A percentile compares a stretch with the other conserved stretches of the same genome.
Conservation (phyloP, 2,888 invertebrate species). For the Parapristionchus giblindavisi region DNA sequence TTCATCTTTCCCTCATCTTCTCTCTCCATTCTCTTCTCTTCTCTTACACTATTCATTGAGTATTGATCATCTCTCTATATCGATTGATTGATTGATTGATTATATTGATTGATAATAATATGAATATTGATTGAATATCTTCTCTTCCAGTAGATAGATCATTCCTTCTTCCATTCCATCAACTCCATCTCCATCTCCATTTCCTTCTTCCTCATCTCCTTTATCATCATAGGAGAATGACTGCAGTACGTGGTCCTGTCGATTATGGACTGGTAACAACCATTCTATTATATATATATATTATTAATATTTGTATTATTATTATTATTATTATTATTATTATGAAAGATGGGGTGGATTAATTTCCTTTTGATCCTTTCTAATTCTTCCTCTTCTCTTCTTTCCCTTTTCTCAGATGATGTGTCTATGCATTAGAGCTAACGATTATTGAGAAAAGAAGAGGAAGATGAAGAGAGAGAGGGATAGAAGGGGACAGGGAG, state of each 20-base stretch:
- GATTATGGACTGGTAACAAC: slow-evolving; percentile 44
- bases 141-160: no score
- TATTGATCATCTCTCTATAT: no score
- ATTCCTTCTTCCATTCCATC: not conserved
- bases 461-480: not conserved
- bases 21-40: not conserved
- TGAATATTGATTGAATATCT: no score
- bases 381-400: not conserved
- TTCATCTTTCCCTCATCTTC: not conserved
- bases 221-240: slow-evolving; percentile 46
- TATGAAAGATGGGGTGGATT: not conserved
- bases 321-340: not conserved
- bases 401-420: slow-evolving; percentile 5
- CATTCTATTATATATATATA: not conserved
- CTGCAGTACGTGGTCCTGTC: slow-evolving; percentile 55
- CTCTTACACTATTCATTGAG: no score
- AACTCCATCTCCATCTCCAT: not conserved
- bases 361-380: not conserved
- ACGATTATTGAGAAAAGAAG: slow-evolving; percentile 29
- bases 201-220: not conserved
- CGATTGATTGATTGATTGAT: no score
- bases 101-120: no score
- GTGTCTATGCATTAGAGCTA: slow-evolving; percentile 8
- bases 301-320: not conserved
- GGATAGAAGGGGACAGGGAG: not conserved